Evolutionary conservation across 2,797 vertebrate species (phyloP).

Genomic region (Sebastes diploproa): DNA sequence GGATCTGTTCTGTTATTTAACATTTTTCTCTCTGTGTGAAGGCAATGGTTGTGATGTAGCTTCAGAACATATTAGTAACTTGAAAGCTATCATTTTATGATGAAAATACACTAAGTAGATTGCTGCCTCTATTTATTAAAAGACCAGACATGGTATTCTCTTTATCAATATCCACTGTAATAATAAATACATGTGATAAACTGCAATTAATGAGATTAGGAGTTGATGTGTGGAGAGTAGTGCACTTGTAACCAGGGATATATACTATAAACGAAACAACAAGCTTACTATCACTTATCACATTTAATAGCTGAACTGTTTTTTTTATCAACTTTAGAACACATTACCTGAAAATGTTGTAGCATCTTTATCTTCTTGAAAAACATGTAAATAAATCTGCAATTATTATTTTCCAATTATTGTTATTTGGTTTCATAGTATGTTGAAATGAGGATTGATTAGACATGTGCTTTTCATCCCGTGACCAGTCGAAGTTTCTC

Average conservation of each 20-base stretch:
- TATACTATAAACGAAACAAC: neutral
- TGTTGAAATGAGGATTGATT: neutral
- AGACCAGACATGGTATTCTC: neutral
- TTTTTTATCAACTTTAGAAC: neutral
- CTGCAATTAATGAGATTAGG: neutral
- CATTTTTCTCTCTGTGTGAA: neutral
- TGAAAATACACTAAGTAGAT: neutral
- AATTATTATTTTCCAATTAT: constrained; percentile 24
- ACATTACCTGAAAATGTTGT: constrained; percentile 17
- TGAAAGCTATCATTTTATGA: constrained; percentile 10
- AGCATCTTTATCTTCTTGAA: neutral
- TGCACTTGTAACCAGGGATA: neutral
- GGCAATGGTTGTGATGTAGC: constrained; percentile 29
- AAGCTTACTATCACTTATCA: neutral
- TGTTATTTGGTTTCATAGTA: neutral
- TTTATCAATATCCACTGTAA: constrained; percentile 8
- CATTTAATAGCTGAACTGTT: constrained; percentile 7
- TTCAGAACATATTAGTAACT: neutral
- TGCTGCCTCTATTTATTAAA: neutral
- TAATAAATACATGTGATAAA: neutral
- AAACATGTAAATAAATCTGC: constrained; percentile 54
- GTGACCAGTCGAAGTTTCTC: neutral
- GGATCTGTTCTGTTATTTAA: constrained; percentile 16
- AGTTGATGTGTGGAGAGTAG: neutral
- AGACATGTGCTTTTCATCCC: neutral